phyloP scores from a whole-genome alignment of 2,113 vertebrate genomes.

The Mirza zaza region DNA sequence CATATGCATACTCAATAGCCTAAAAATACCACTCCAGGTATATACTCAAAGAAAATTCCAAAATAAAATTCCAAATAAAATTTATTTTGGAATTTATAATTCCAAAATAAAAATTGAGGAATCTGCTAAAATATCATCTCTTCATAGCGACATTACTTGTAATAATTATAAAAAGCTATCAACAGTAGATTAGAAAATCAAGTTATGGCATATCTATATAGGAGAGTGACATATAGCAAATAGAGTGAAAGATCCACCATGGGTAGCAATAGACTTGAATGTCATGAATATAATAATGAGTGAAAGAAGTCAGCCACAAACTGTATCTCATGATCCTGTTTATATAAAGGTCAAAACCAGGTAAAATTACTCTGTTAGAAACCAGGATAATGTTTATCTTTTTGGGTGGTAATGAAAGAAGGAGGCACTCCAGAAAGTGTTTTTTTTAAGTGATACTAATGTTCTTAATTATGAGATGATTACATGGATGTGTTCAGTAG shows the following conservation, averaged over 20 bases:
- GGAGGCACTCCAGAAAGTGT: background rate
- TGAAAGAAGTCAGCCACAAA: background rate
- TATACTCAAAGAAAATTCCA: background rate
- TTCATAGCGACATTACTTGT: background rate
- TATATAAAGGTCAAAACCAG: background rate
- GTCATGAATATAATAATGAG: background rate
- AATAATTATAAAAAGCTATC: background rate
- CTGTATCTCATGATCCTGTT: background rate
- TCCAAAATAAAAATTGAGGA: background rate
- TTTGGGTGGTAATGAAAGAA: background rate
- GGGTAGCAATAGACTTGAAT: background rate
- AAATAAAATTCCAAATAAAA: too few relatives aligned
- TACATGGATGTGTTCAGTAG: background rate
- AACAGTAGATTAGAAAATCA: background rate
- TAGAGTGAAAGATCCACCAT: background rate
- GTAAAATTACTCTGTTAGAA: background rate
- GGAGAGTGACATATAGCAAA: background rate
- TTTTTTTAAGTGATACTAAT: background rate
- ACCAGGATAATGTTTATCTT: background rate
- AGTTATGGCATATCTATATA: background rate
- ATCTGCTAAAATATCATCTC: background rate
- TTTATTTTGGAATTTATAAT: too few relatives aligned
- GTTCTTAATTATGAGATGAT: background rate
- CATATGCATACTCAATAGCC: background rate
- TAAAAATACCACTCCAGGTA: background rate